Conservation (phyloP, 2,797 vertebrate genomes). For the Scarus forsteni region DNA sequence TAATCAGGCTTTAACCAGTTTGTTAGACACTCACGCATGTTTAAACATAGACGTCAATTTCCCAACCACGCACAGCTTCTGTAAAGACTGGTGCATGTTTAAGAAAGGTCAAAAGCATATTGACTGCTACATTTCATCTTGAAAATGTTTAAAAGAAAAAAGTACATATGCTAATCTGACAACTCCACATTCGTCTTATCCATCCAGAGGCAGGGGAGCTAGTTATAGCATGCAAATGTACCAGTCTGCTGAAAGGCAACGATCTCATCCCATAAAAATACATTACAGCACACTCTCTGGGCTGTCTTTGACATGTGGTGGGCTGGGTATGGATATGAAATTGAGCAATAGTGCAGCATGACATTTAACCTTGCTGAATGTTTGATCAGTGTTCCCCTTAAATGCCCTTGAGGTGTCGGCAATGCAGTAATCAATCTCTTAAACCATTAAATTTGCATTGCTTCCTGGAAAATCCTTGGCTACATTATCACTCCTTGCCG, state of each 20-base stretch:
- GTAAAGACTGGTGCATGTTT: not conserved
- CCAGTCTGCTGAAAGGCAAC: conserved; percentile 7
- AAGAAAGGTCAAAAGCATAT: conserved; percentile 6
- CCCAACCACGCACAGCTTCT: conserved; percentile 9
- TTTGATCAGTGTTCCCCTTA: conserved; percentile 39
- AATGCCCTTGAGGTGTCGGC: conserved; percentile 34
- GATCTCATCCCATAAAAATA: conserved; percentile 24
- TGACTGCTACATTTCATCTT: conserved; percentile 1
- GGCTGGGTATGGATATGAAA: conserved; percentile 4
- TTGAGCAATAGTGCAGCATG: conserved; percentile 10
- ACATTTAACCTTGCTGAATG: conserved; percentile 54
- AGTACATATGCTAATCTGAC: conserved; percentile 24
- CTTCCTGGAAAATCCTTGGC: conserved; percentile 51
- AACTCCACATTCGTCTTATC: conserved; percentile 10
- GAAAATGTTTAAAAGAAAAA: conserved; percentile 1
- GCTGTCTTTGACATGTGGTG: not conserved
- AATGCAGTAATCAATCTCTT: conserved; percentile 43
- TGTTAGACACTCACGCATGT: conserved; percentile 8
- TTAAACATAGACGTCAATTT: not conserved
- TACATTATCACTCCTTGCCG: conserved; percentile 43
- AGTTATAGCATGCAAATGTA: conserved; percentile 26
- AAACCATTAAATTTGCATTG: conserved; percentile 56
- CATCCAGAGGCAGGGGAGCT: conserved; percentile 3
- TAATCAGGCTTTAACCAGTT: conserved; percentile 41
- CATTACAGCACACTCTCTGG: not conserved